Percentiles rank a stretch among this genome's conserved stretches.
These are phyloP conservation scores for Melanargia galathea DNA, from an alignment of 2,888 invertebrate species.

Conservation along the genomic window DNA sequence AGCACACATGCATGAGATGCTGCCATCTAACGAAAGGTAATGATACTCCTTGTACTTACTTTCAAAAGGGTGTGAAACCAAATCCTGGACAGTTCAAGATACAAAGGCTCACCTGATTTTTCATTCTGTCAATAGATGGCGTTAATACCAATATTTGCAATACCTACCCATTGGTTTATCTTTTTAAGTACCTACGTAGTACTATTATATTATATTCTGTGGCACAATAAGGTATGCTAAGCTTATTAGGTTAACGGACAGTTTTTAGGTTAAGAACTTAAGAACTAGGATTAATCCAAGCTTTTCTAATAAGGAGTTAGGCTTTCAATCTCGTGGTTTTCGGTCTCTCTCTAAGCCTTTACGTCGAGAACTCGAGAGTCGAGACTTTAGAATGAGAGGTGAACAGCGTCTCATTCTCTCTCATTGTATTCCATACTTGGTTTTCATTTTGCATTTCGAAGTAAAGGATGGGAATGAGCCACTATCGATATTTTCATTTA, in stretches of 20 bases:
- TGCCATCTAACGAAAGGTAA: constrained; percentile 1
- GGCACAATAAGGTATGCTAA: too few relatives aligned
- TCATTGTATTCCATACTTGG: constrained; percentile 78
- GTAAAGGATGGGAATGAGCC: constrained; percentile 51
- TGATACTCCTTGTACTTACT: neutral
- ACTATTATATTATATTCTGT: too few relatives aligned
- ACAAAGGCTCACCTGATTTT: neutral
- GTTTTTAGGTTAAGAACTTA: constrained; percentile 28
- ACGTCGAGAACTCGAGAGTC: too few relatives aligned
- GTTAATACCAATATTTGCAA: neutral
- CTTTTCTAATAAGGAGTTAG: constrained; percentile 14
- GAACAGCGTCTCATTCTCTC: constrained; percentile 55
- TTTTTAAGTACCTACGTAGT: neutral
- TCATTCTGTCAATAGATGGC: neutral
- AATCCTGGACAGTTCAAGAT: neutral
- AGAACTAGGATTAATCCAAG: constrained; percentile 23
- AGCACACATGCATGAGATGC: too few relatives aligned
- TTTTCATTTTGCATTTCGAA: constrained; percentile 77
- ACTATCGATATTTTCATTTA: constrained; percentile 36
- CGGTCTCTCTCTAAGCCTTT: constrained; percentile 57
- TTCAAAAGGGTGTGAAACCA: neutral
- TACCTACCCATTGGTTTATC: neutral
- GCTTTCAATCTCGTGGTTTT: constrained; percentile 35
- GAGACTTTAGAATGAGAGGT: constrained; percentile 57
- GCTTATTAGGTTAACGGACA: too few relatives aligned